Conservation (phyloP, 2,797 vertebrate genomes). For the Phrynocephalus guinanensis region DNA sequence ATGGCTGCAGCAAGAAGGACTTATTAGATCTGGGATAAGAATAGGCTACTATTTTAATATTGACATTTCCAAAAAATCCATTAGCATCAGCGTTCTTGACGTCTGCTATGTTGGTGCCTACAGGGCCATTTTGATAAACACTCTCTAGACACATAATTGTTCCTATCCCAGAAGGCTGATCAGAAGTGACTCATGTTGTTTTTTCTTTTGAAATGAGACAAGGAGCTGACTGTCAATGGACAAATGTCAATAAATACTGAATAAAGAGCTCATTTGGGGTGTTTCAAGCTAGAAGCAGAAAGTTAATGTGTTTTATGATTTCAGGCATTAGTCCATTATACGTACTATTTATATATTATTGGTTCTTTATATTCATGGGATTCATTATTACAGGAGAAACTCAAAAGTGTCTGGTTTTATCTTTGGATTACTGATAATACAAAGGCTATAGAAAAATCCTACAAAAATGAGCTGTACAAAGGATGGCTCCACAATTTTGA, state of each 20-base stretch:
- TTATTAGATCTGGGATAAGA: conserved; percentile 22
- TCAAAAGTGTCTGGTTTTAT: neutral
- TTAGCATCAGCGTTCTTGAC: conserved; percentile 29
- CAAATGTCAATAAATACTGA: conserved; percentile 52
- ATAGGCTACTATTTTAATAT: neutral
- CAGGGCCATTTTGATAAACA: conserved; percentile 4
- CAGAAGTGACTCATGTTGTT: conserved; percentile 11
- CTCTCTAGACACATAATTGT: conserved; percentile 16
- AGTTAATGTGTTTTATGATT: neutral
- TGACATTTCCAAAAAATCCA: conserved; percentile 17
- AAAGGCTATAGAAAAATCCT: neutral
- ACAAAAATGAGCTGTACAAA: neutral
- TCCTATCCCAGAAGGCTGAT: conserved; percentile 34
- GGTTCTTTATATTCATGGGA: neutral
- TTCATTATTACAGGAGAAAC: neutral
- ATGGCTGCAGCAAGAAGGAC: neutral
- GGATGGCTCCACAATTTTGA: neutral
- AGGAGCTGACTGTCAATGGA: conserved; percentile 44
- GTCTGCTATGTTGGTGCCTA: neutral
- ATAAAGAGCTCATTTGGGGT: conserved; percentile 31
- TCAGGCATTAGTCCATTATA: neutral
- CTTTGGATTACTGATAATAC: neutral
- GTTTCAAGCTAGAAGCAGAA: conserved; percentile 53
- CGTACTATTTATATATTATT: neutral
- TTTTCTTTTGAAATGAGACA: conserved; percentile 1